These are phyloP conservation scores for Diarsia rubi DNA, from an alignment of 2,888 invertebrate species.

Conservation along the genomic window DNA sequence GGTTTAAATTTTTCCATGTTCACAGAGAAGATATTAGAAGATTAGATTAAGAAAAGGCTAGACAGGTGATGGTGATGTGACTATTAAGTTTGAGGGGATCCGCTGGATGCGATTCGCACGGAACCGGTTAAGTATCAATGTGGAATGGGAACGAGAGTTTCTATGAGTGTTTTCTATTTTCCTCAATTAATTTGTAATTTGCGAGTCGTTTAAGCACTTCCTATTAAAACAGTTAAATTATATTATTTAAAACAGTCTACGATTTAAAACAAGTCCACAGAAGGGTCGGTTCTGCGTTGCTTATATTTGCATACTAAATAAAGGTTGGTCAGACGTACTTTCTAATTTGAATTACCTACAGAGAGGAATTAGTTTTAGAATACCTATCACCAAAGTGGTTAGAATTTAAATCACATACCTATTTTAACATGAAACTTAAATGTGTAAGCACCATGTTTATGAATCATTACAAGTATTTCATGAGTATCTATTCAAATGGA, in stretches of 20 bases:
- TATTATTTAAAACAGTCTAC: constrained; percentile 34
- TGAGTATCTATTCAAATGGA: too few relatives aligned
- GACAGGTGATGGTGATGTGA: too few relatives aligned
- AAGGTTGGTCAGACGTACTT: constrained; percentile 39
- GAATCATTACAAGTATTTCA: background rate
- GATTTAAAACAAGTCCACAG: constrained; percentile 35
- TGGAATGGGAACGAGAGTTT: background rate
- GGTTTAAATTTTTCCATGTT: background rate
- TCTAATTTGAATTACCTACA: constrained; percentile 44
- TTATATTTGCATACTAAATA: constrained; percentile 57
- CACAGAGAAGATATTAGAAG: background rate
- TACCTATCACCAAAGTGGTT: constrained; percentile 17
- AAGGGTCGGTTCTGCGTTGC: constrained; percentile 27
- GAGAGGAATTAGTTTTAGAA: constrained; percentile 24
- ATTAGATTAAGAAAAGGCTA: too few relatives aligned
- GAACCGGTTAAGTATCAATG: too few relatives aligned
- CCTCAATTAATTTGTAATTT: constrained; percentile 1
- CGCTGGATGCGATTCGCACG: too few relatives aligned
- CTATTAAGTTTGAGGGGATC: too few relatives aligned
- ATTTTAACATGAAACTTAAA: background rate
- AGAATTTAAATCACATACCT: background rate
- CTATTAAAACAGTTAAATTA: constrained; percentile 38
- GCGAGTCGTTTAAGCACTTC: background rate
- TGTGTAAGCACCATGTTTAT: background rate
- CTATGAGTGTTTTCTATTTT: background rate